Evolutionary conservation across 2,797 vertebrate genomes (phyloP).

Genomic region (Galagoides demidoff): DNA sequence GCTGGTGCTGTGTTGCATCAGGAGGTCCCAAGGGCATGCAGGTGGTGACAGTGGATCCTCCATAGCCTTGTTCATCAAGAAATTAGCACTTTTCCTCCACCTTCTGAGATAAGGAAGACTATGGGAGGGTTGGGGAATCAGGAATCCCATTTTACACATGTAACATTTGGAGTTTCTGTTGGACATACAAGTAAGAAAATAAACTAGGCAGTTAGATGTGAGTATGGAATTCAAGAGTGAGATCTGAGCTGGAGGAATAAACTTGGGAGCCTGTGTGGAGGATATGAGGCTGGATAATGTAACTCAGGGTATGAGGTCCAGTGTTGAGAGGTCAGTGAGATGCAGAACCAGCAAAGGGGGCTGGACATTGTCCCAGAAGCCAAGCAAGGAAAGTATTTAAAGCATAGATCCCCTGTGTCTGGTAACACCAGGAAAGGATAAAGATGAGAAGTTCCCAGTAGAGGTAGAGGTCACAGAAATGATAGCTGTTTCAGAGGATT

Average conservation of each 20-base stretch:
- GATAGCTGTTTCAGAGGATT: not conserved
- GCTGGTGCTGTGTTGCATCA: not conserved
- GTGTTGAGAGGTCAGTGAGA: not conserved
- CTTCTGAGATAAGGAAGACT: not conserved
- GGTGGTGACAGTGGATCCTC: not conserved
- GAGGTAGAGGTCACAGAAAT: too few relatives aligned
- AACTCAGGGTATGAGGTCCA: not conserved
- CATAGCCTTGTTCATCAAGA: not conserved
- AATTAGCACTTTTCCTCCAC: not conserved
- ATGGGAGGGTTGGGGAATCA: not conserved
- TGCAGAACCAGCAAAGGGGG: not conserved
- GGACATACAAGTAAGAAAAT: not conserved
- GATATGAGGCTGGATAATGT: not conserved
- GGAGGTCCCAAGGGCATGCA: not conserved
- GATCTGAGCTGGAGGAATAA: not conserved
- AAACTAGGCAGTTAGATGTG: not conserved
- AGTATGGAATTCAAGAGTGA: not conserved
- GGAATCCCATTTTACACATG: not conserved
- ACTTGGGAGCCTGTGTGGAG: not conserved
- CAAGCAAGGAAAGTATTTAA: not conserved
- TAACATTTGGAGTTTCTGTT: not conserved
- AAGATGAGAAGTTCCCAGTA: not conserved
- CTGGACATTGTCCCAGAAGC: not conserved
- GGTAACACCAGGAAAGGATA: too few relatives aligned
- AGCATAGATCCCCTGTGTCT: not conserved